Evolutionary conservation across 2,888 invertebrate genomes (phyloP).

Genomic region (Blastobasis adustella): DNA sequence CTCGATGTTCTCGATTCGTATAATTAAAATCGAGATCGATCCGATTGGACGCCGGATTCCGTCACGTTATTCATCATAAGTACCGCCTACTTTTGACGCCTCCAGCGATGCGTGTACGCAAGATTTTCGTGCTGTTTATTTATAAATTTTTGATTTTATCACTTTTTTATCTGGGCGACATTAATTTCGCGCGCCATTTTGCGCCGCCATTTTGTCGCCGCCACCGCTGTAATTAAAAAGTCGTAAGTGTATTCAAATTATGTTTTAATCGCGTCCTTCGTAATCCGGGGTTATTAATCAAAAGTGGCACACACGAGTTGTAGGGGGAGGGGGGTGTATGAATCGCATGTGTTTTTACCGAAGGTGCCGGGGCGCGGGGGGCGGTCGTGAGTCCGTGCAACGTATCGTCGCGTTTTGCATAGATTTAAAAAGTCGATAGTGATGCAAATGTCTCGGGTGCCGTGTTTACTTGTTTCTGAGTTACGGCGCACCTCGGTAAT

Average conservation of each 20-base stretch:
- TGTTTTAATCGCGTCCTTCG: constrained; percentile 36
- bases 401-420: constrained; percentile 73
- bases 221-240: constrained; percentile 23
- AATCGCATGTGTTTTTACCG: constrained; percentile 57
- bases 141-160: constrained; percentile 41
- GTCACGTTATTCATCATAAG: constrained; percentile 67
- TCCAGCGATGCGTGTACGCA: constrained; percentile 67
- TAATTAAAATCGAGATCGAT: constrained; percentile 71
- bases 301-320: constrained; percentile 31
- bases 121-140: constrained; percentile 50
- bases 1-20: constrained; percentile 68
- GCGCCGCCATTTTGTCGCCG: constrained; percentile 37
- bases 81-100: constrained; percentile 71
- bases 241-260: constrained; percentile 28
- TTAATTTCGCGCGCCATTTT: constrained; percentile 39
- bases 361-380: constrained; percentile 35
- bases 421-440: constrained; percentile 74
- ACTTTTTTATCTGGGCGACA: constrained; percentile 24
- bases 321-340: constrained; percentile 42
- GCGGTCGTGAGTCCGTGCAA: constrained; percentile 55
- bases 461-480: constrained; percentile 71
- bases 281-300: constrained; percentile 53
- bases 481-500: constrained; percentile 64
- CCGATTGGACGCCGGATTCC: constrained; percentile 66
- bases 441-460: constrained; percentile 64